Percentiles rank a stretch among this genome's conserved stretches.
phyloP scores from a whole-genome alignment of 2,888 invertebrate genomes.

The Lasiommata megera region DNA sequence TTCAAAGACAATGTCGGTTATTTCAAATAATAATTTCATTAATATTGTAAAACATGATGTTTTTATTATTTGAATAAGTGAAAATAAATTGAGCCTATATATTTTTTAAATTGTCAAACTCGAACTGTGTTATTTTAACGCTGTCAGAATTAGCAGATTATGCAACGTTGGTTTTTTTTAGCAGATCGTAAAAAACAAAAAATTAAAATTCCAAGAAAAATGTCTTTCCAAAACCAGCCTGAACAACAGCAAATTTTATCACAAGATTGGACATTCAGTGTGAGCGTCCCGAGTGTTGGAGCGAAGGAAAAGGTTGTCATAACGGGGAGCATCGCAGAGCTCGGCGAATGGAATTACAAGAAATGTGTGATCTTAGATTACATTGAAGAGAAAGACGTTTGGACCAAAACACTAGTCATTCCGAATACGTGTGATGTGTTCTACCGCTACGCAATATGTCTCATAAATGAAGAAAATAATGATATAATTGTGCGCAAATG shows the following conservation, averaged over 20 bases:
- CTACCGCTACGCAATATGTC: conserved; percentile 90
- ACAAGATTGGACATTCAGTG: conserved; percentile 68
- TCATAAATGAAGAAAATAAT: conserved; percentile 82
- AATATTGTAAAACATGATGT: no score
- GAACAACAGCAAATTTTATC: conserved; percentile 44
- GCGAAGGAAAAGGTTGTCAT: conserved; percentile 86
- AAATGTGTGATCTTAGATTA: conserved; percentile 81
- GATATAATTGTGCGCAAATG: conserved; percentile 86
- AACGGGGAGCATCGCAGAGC: conserved; percentile 84
- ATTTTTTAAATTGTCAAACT: not conserved
- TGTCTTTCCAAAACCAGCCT: conserved; percentile 46
- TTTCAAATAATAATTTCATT: not conserved
- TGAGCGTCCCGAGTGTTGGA: conserved; percentile 74
- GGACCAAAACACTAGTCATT: conserved; percentile 84
- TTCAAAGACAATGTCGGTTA: not conserved
- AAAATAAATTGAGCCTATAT: not conserved
- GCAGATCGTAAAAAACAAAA: conserved; percentile 70
- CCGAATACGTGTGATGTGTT: conserved; percentile 85
- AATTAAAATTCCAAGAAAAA: conserved; percentile 52
- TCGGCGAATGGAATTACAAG: conserved; percentile 87
- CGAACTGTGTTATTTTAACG: not conserved
- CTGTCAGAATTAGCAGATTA: conserved; percentile 36
- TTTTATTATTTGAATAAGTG: no score
- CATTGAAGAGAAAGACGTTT: conserved; percentile 70
- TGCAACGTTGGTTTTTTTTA: conserved; percentile 86